These are phyloP conservation scores for Ormyrus pomaceus DNA, from an alignment of 2,888 invertebrate species.

Conservation along the genomic window DNA sequence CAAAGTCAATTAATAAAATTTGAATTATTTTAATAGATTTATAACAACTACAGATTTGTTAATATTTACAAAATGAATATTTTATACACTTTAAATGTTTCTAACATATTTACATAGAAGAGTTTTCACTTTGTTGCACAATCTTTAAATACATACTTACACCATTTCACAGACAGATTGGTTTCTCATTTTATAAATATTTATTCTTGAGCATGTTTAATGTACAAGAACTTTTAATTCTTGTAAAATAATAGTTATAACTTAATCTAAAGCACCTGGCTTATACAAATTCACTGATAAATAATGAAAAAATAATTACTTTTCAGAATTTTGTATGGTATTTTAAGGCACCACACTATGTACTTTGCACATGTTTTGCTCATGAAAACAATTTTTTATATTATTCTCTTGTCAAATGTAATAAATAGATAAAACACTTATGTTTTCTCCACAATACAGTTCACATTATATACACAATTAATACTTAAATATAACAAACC, in stretches of 20 bases:
- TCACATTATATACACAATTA: conserved; percentile 20
- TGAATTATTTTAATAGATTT: conserved; percentile 52
- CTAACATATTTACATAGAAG: conserved; percentile 45
- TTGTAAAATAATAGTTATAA: neutral
- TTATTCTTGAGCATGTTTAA: conserved; percentile 1
- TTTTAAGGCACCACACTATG: conserved; percentile 52
- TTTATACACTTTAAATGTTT: conserved; percentile 45
- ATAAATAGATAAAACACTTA: conserved; percentile 32
- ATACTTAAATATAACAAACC: conserved; percentile 33
- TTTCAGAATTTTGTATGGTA: conserved; percentile 41
- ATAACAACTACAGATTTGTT: conserved; percentile 45
- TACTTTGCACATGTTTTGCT: conserved; percentile 43
- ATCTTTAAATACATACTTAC: conserved; percentile 40
- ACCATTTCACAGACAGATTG: conserved; percentile 31
- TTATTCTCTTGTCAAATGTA: conserved; percentile 5
- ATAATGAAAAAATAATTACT: conserved; percentile 18
- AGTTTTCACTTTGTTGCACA: conserved; percentile 21
- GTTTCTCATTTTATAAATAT: conserved; percentile 23
- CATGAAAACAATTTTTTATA: conserved; percentile 14
- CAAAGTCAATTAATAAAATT: conserved; percentile 28
- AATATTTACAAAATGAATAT: conserved; percentile 49
- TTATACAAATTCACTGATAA: conserved; percentile 27
- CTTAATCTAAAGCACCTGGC: conserved; percentile 38
- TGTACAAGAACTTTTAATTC: conserved; percentile 17
- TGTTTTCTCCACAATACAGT: neutral